Conservation (phyloP, 2,113 vertebrate genomes). For the Pygoscelis antarcticus region DNA sequence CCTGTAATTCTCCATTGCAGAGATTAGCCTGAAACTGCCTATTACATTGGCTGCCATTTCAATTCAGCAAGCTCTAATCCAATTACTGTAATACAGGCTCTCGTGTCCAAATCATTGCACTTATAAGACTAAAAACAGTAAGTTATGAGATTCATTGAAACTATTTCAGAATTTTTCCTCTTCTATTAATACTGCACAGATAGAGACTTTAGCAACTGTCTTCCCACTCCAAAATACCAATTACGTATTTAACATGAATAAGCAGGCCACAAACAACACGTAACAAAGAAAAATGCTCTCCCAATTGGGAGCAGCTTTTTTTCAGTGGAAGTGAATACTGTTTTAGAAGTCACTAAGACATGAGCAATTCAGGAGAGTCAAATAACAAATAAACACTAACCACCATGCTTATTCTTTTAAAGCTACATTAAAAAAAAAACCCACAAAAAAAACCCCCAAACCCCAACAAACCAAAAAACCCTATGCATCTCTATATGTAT, state of each 20-base stretch:
- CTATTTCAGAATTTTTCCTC: neutral
- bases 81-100: slow-evolving; percentile 41
- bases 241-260: neutral
- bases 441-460: neutral
- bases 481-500: neutral
- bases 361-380: neutral
- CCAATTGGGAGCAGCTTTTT: neutral
- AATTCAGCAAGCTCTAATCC: slow-evolving; percentile 20
- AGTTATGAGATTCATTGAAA: neutral
- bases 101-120: neutral
- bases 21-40: slow-evolving; percentile 42
- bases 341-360: neutral
- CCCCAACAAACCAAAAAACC: accelerated
- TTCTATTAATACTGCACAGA: neutral
- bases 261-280: neutral
- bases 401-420: neutral
- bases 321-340: neutral
- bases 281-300: neutral
- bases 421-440: neutral
- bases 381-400: neutral
- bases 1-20: neutral
- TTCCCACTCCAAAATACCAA: neutral
- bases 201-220: neutral
- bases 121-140: neutral
- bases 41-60: neutral